Base-by-base conservation (phyloP, 2,888 invertebrate species). In the Hyppa rectilinea region DNA sequence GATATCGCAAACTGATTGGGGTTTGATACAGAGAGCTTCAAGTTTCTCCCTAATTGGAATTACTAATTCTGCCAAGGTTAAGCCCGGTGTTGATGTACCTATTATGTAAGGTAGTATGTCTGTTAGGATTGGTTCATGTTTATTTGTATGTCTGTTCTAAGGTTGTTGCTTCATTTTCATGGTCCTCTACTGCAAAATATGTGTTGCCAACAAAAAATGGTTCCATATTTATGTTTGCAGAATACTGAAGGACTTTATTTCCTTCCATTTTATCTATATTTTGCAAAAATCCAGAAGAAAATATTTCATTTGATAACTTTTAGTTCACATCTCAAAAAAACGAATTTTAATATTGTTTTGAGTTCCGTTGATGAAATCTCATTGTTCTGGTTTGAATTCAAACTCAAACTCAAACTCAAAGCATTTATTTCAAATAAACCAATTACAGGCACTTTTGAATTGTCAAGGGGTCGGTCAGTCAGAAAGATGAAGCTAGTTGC, bases 11-110 rank as follows among this genome's bases (percentile, higher is more conserved):
- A 65, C 77, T 83, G 82, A 85, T 85, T 71, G 77, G 73, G 62
- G 68, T 63, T 83, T 83, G 80, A 72, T 75, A 77, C 76, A 63
- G 60, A 61, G 55, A 59, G 49, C 63, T 40, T 31, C 34, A 78
- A 79, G 56, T 62, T 79, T 36, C 34, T 62, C 68, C 10, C 59
- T 82, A 85, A 83, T 85, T 85, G 81, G 81, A 71, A 63, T 69
- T 65, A 67, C 72, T 40, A 74, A 71, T 75, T 73, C 47, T 52
- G 20, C 10, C 83, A 79, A 73, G 67, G 80, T 82, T 62, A 63
- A n/a, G 14, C n/a, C n/a, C 36, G 12, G 23, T 63, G 43, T 53
- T 40, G 29, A 36, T 71, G 40, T 71, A n/a, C n/a, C n/a, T n/a
- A 72, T 56, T 53, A 66, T 60, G 26, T 49, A 62, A 43, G 36